Evolutionary conservation across 1,140 invertebrate species (phyloP), one percentile per base, ranked within the genome.

Genomic region (Tyrophagus putrescentiae): DNA sequence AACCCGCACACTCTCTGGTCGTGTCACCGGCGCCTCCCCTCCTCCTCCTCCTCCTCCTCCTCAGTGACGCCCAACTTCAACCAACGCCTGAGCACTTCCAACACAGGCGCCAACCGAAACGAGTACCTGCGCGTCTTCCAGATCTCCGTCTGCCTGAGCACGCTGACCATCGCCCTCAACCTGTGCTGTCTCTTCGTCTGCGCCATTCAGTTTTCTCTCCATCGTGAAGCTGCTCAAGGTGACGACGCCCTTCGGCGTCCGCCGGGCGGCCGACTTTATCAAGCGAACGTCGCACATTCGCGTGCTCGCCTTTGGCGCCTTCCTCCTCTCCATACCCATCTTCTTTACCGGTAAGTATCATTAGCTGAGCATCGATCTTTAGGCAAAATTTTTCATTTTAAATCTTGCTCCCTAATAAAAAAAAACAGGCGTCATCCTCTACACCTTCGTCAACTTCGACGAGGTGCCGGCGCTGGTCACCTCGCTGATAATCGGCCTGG

Each of bases 271-370:
- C 71, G 87, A 88, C 75, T 93, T 88, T 73, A 77, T 93, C 70
- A 82, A 86, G 70, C 87, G 89, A 73, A 90, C 86, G 64, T 84
- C 87, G 48, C 80, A 85, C 60, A 90, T 86, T 60, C 77, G 88
- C 64, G 82, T 89, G n/a, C 87, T 87, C 69, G 87, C 89, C 52
- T 84, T 92, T 59, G 84, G 85, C 64, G 87, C 87, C 54, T 91
- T 92, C 73, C 91, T 92, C 71, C 81, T 92, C 67, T 92, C 87
- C 60, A 90, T 93, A 75, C 89, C 89, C 62, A 83, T 90, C 53
- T 91, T 91, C 75, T 77, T 92, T 69, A 88, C 87, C 70, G 85
- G 86, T 90, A 73, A 78, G 75, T 72, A 34, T 58, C 21, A 50
- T 23, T 42, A 21, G 13, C 13, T 31, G 3, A 16, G 3, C 4